These are phyloP conservation scores for Torymus auratus DNA, from an alignment of 2,888 invertebrate species.

Conservation along the genomic window DNA sequence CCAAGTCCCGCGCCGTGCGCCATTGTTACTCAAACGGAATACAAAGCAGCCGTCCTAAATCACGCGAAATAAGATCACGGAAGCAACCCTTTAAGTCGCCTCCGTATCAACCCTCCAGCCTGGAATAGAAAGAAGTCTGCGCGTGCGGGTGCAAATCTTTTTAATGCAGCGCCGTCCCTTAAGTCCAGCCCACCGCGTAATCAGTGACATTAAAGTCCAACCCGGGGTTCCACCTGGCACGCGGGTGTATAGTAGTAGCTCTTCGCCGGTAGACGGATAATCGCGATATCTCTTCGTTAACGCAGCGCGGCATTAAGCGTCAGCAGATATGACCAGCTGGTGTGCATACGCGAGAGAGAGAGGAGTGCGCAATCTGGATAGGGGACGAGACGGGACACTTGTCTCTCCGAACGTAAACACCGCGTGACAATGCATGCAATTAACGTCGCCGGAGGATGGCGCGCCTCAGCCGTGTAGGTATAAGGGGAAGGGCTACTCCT, in stretches of 20 bases:
- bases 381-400: conserved; percentile 36
- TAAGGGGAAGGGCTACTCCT: not conserved
- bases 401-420: conserved; percentile 45
- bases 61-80: not conserved
- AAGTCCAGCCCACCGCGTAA: not conserved
- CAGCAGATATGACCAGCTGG: conserved; percentile 36
- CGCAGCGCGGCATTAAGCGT: conserved; percentile 22
- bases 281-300: conserved; percentile 48
- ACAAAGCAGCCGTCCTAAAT: no score
- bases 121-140: not conserved
- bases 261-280: conserved; percentile 27
- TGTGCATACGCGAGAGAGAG: not conserved
- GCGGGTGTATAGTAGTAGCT: no score
- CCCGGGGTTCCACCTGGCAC: no score
- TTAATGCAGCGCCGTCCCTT: no score
- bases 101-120: not conserved
- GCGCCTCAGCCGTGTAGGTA: not conserved
- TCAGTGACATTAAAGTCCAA: not conserved
- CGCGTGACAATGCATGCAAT: conserved; percentile 53
- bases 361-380: not conserved
- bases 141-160: no score
- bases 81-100: not conserved
- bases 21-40: no score
- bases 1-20: no score
- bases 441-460: conserved; percentile 39